Percentiles rank a stretch among this genome's conserved stretches.
Evolutionary conservation across 1,140 invertebrate species (phyloP).

Genomic region (Bombus turneri): DNA sequence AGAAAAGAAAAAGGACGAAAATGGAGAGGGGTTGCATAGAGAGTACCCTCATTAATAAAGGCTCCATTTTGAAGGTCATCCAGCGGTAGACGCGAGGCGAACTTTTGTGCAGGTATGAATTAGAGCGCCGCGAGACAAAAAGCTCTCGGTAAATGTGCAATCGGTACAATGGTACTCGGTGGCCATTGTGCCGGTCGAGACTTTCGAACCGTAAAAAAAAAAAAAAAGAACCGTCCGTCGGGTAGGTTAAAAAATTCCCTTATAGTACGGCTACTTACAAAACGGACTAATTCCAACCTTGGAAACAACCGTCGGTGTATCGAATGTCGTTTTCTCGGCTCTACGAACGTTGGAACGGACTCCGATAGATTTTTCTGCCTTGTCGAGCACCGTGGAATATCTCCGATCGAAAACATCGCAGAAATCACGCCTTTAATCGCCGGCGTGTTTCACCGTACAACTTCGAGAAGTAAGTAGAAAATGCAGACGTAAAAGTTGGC

Average conservation of each 20-base stretch:
- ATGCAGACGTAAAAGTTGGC: neutral
- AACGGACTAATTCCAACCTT: conserved; percentile 23
- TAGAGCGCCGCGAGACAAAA: conserved; percentile 63
- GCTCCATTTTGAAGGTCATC: conserved; percentile 62
- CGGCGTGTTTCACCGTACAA: neutral
- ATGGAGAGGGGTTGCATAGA: conserved; percentile 36
- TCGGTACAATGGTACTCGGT: conserved; percentile 47
- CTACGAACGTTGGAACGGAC: neutral
- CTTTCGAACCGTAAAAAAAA: neutral
- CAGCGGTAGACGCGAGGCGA: conserved; percentile 49
- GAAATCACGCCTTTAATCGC: neutral
- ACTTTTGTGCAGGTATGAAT: conserved; percentile 61
- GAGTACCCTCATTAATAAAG: conserved; percentile 74
- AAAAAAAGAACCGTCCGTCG: neutral
- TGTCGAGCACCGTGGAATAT: neutral
- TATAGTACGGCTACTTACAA: conserved; percentile 36
- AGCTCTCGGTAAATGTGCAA: conserved; percentile 55
- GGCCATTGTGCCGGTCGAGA: conserved; percentile 31
- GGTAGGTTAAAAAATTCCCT: neutral
- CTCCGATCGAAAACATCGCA: neutral
- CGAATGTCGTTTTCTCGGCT: conserved; percentile 18
- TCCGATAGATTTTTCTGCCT: neutral
- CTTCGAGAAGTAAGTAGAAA: neutral
- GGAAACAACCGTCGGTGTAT: conserved; percentile 12
- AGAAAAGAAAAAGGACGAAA: neutral